These are phyloP conservation scores for Scarus forsteni DNA, from an alignment of 2,797 vertebrate genomes.

Conservation along the genomic window DNA sequence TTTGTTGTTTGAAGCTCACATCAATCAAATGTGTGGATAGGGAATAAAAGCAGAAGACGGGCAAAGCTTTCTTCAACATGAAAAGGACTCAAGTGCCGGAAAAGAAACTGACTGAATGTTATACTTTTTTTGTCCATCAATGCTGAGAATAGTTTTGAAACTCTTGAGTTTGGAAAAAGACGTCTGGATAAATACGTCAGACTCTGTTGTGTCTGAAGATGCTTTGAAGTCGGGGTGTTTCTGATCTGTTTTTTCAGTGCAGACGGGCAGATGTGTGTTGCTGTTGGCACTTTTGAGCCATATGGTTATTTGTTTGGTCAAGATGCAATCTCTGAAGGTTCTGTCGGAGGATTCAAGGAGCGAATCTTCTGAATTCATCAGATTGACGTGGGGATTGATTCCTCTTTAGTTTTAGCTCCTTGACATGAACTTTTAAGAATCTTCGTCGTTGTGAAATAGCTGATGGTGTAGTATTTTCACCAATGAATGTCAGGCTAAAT, in stretches of 20 bases:
- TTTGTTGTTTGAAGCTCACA: slow-evolving; percentile 43
- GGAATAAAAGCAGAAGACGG: slow-evolving; percentile 1
- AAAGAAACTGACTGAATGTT: slow-evolving; percentile 43
- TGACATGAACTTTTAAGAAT: slow-evolving; percentile 48
- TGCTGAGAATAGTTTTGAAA: slow-evolving; percentile 57
- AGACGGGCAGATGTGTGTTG: slow-evolving; percentile 58
- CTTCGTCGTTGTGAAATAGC: slow-evolving; percentile 45
- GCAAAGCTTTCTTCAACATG: slow-evolving; percentile 15
- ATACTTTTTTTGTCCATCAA: slow-evolving; percentile 35
- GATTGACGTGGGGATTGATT: slow-evolving; percentile 45
- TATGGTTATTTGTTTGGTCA: slow-evolving; percentile 66
- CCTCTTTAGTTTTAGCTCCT: slow-evolving; percentile 49
- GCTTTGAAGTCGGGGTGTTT: slow-evolving; percentile 59
- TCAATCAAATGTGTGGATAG: slow-evolving; percentile 38
- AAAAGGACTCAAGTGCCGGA: slow-evolving; percentile 42
- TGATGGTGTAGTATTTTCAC: slow-evolving; percentile 2
- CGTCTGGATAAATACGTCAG: slow-evolving; percentile 58
- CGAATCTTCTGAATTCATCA: slow-evolving; percentile 29
- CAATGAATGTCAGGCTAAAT: background rate
- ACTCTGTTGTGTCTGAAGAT: slow-evolving; percentile 60
- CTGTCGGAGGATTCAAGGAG: slow-evolving; percentile 21
- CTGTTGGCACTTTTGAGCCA: slow-evolving; percentile 46
- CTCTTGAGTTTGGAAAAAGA: slow-evolving; percentile 38
- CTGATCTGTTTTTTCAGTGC: slow-evolving; percentile 35
- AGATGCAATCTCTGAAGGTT: slow-evolving; percentile 55